These are phyloP conservation scores for Sycophila sp. DNA, from an alignment of 1,140 invertebrate genomes.

Conservation along the genomic window DNA sequence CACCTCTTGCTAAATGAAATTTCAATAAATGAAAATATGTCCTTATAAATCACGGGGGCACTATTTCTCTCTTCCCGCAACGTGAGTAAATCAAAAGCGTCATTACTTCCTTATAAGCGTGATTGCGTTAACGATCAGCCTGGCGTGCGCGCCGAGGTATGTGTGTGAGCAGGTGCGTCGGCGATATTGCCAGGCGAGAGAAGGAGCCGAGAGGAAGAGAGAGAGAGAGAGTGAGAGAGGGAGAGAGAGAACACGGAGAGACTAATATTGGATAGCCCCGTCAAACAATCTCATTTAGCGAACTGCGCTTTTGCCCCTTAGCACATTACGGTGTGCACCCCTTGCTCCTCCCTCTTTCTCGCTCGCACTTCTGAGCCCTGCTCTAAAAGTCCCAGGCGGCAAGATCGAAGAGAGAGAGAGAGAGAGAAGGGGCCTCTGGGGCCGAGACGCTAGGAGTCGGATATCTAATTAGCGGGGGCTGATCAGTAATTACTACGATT, in stretches of 20 bases:
- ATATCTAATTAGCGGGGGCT: constrained; percentile 68
- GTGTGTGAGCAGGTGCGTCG: not conserved
- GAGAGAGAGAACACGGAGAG: constrained; percentile 37
- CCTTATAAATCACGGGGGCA: not conserved
- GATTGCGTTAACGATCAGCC: constrained; percentile 24
- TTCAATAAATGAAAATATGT: not conserved
- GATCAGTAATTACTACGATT: constrained; percentile 69
- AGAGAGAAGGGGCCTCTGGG: constrained; percentile 54
- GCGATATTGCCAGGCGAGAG: not conserved
- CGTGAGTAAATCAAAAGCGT: constrained; percentile 31
- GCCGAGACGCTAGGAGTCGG: constrained; percentile 58
- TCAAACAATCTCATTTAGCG: constrained; percentile 65
- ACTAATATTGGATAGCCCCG: constrained; percentile 58
- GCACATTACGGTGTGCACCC: constrained; percentile 23
- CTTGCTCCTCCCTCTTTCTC: constrained; percentile 33
- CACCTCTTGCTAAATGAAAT: not conserved
- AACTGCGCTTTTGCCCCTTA: constrained; percentile 43
- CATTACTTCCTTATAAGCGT: constrained; percentile 20
- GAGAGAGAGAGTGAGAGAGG: constrained; percentile 11
- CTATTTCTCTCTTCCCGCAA: not conserved
- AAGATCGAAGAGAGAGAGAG: constrained; percentile 48
- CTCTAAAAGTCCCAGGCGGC: constrained; percentile 47
- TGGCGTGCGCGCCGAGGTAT: not conserved
- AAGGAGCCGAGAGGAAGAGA: constrained; percentile 12
- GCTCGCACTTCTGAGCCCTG: constrained; percentile 40